These are phyloP conservation scores for Nycticorax nycticorax DNA, from an alignment of 2,113 vertebrate species.

Conservation along the genomic window DNA sequence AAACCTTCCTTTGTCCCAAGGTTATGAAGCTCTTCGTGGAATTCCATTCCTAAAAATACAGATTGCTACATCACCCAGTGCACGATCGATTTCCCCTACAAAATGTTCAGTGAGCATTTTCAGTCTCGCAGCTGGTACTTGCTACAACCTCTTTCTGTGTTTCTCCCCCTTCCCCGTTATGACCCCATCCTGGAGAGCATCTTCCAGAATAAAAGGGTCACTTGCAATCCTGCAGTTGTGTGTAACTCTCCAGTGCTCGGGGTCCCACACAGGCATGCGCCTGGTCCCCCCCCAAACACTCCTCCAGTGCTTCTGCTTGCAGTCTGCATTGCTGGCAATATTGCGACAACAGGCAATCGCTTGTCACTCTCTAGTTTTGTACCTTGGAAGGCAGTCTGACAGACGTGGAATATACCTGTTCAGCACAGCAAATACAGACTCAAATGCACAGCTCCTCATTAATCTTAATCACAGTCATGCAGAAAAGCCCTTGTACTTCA, in stretches of 20 bases:
- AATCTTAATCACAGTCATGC: background rate
- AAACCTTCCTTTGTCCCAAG: slow-evolving; percentile 81
- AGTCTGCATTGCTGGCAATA: background rate
- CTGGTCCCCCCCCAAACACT: background rate
- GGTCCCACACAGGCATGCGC: background rate
- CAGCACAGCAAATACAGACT: background rate
- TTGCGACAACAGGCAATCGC: fast-evolving
- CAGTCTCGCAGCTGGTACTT: background rate
- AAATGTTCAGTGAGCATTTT: background rate
- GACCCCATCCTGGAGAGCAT: background rate
- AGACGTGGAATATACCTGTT: background rate
- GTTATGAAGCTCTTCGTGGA: slow-evolving; percentile 80
- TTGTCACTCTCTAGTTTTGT: background rate
- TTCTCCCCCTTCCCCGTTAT: background rate
- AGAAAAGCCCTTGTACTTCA: background rate
- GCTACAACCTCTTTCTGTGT: background rate
- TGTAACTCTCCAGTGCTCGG: background rate
- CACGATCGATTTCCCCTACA: background rate
- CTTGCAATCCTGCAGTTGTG: background rate
- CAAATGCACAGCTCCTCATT: background rate
- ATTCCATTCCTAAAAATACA: slow-evolving; percentile 78
- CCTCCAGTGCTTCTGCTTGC: background rate
- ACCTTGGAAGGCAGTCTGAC: background rate
- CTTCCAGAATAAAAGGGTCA: background rate
- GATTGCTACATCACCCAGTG: background rate